phyloP scores from a whole-genome alignment of 2,797 vertebrate genomes.

The Brachyrhaphis roseni region DNA sequence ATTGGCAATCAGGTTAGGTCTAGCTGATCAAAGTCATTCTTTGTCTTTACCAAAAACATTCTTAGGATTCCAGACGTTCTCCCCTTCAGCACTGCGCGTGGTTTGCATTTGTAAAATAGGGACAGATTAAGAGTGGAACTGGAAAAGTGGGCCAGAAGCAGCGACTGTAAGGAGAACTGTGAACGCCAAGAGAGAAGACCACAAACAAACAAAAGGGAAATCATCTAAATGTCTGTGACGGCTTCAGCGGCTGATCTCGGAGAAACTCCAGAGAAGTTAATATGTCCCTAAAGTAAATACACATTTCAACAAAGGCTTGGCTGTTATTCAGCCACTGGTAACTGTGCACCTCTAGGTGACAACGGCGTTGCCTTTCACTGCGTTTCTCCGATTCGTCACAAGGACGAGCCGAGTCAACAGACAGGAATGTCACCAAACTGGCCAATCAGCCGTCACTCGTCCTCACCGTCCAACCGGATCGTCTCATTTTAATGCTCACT shows the following conservation, averaged over 20 bases:
- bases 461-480: conserved; percentile 17
- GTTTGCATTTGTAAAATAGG: conserved; percentile 68
- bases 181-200: conserved; percentile 31
- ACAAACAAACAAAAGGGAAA: conserved; percentile 29
- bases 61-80: conserved; percentile 73
- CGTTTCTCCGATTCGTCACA: conserved; percentile 50
- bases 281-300: conserved; percentile 37
- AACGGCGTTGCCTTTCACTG: conserved; percentile 39
- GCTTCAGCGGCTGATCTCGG: conserved; percentile 14
- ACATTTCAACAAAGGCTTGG: conserved; percentile 34
- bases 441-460: conserved; percentile 48
- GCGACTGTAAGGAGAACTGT: conserved; percentile 45
- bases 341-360: conserved; percentile 21
- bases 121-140: conserved; percentile 57
- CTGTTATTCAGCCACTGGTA: conserved; percentile 18
- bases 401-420: conserved; percentile 64
- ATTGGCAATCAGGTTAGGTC: conserved; percentile 55
- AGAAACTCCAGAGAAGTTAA: conserved; percentile 42
- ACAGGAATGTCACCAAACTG: conserved; percentile 77
- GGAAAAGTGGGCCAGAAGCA: conserved; percentile 47
- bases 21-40: conserved; percentile 74
- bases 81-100: conserved; percentile 52
- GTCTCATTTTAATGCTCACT: conserved; percentile 13
- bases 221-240: background rate
- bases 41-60: conserved; percentile 75